These are phyloP conservation scores for Falco concolor DNA, from an alignment of 2,797 vertebrate genomes.

Conservation along the genomic window DNA sequence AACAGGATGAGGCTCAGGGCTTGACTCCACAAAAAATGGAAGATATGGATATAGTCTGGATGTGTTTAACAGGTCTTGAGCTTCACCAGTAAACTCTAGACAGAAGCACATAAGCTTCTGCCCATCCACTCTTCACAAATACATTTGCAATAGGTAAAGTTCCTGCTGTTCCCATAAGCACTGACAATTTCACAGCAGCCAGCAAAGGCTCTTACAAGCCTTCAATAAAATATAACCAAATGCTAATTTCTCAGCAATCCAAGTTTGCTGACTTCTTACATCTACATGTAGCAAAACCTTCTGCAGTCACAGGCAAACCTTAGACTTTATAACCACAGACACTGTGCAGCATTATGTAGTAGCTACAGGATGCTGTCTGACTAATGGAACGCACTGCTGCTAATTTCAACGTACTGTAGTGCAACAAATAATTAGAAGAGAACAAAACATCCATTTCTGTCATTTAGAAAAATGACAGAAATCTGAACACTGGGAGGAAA, in stretches of 20 bases:
- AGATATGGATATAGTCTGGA: not conserved
- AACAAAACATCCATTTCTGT: not conserved
- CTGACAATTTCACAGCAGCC: not conserved
- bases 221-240: not conserved
- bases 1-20: not conserved
- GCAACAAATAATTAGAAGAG: not conserved
- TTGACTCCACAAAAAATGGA: not conserved
- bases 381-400: not conserved
- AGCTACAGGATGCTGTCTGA: not conserved
- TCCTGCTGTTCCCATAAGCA: not conserved
- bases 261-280: not conserved
- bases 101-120: not conserved
- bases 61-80: not conserved
- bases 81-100: not conserved
- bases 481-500: not conserved
- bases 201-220: not conserved
- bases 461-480: not conserved
- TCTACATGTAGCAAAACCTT: not conserved
- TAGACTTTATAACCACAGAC: not conserved
- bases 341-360: not conserved
- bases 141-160: not conserved
- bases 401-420: accelerated
- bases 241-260: not conserved
- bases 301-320: not conserved
- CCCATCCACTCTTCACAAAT: not conserved